Evolutionary conservation across 2,113 vertebrate genomes (phyloP).

Genomic region (Phalacrocorax aristotelis): DNA sequence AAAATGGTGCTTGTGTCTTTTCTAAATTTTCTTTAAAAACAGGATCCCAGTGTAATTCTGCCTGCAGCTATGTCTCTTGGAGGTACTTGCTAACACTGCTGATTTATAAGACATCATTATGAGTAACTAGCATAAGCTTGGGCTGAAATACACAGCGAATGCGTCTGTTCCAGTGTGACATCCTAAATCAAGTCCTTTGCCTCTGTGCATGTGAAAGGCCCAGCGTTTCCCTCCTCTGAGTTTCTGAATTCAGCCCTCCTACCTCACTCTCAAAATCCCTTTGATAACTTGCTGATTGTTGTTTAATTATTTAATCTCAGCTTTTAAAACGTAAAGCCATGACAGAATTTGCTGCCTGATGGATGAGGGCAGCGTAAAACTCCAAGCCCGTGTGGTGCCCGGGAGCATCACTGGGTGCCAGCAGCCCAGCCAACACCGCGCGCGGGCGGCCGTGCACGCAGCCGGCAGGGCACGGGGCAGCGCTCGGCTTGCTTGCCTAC

Average conservation of each 20-base stretch:
- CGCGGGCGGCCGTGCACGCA: background rate
- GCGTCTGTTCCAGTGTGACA: background rate
- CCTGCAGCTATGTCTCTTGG: background rate
- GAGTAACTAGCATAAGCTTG: background rate
- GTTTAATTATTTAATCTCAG: background rate
- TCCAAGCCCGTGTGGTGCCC: fast-evolving
- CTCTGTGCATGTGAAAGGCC: background rate
- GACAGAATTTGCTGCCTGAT: too few relatives aligned
- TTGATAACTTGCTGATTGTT: fast-evolving
- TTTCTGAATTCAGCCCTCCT: background rate
- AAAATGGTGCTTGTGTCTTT: background rate
- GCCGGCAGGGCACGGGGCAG: background rate
- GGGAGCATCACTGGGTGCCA: background rate
- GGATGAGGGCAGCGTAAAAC: fast-evolving
- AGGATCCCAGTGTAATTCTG: background rate
- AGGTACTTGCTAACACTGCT: background rate
- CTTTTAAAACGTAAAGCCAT: fast-evolving
- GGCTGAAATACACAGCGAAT: background rate
- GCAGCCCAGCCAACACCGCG: background rate
- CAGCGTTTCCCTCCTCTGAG: background rate
- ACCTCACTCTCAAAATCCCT: background rate
- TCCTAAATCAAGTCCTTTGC: background rate
- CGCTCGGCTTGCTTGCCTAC: fast-evolving
- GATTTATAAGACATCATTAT: background rate
- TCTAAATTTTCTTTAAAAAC: background rate